Percentiles rank a stretch among this genome's conserved stretches.
phyloP scores from a whole-genome alignment of 2,113 vertebrate species.

The Oreochromis niloticus region DNA sequence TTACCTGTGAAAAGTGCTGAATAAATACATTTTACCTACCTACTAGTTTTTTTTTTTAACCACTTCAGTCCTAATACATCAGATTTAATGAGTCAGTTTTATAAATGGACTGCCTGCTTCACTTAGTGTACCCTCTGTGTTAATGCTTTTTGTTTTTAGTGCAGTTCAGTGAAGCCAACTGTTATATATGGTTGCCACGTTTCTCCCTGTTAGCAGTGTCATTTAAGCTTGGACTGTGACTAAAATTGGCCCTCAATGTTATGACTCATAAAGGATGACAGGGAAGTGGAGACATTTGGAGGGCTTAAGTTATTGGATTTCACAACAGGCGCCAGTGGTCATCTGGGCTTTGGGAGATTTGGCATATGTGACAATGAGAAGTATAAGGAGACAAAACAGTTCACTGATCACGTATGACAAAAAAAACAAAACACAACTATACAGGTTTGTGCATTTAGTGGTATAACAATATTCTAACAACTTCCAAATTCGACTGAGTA shows the following conservation, averaged over 20 bases:
- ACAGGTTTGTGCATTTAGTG: not conserved
- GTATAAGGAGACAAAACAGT: not conserved
- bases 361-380: not conserved
- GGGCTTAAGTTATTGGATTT: conserved; percentile 60
- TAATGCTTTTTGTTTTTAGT: conserved; percentile 12
- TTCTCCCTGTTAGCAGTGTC: conserved; percentile 32
- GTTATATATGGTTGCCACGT: not conserved
- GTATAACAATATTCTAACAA: not conserved
- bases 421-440: not conserved
- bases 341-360: conserved; percentile 10
- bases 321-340: conserved; percentile 63
- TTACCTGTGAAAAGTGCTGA: not conserved
- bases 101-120: not conserved
- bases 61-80: not conserved
- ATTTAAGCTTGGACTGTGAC: conserved; percentile 41
- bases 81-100: not conserved
- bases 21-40: not conserved
- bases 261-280: conserved; percentile 47
- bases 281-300: conserved; percentile 34
- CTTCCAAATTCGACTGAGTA: not conserved
- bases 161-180: not conserved
- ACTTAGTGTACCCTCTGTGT: not conserved
- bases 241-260: conserved; percentile 67
- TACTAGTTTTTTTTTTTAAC: not conserved
- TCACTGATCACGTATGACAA: not conserved